Percentiles rank a stretch among this genome's conserved stretches.
phyloP scores from a whole-genome alignment of 2,113 vertebrate species.

The Poeciliopsis occidentalis region DNA sequence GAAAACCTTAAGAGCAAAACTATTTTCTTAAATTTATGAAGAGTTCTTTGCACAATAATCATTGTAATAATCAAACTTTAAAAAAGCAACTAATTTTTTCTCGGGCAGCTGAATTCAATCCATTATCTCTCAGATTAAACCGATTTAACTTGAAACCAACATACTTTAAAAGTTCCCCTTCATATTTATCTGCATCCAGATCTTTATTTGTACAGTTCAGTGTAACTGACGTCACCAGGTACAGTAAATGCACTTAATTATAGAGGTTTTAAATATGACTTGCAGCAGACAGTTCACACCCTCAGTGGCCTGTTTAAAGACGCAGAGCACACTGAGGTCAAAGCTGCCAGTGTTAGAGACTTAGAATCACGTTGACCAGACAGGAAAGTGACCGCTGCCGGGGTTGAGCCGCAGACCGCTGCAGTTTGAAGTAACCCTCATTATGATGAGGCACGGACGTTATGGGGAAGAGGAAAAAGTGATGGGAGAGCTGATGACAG shows the following conservation, averaged over 20 bases:
- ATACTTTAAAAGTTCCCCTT: background rate
- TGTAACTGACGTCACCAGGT: background rate
- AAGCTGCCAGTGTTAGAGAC: conserved; percentile 1
- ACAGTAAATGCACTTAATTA: background rate
- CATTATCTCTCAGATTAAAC: no score
- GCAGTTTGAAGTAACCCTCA: background rate
- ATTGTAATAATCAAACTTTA: no score
- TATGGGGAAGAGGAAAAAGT: background rate
- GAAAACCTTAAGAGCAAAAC: no score
- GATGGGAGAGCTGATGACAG: background rate
- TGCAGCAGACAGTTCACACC: conserved; percentile 43
- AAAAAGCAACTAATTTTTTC: no score
- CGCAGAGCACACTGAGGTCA: conserved; percentile 2
- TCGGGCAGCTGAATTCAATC: no score
- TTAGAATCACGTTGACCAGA: conserved; percentile 2
- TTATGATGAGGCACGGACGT: background rate
- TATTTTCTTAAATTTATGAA: no score
- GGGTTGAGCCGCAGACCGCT: background rate
- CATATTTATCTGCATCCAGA: background rate
- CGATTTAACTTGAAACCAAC: background rate
- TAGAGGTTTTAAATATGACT: background rate
- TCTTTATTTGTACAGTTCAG: background rate
- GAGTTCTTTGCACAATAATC: no score
- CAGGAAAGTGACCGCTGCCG: background rate
- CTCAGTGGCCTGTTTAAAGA: conserved; percentile 35